Conservation (phyloP, 2,888 invertebrate genomes). For the Anaspis maculata region DNA sequence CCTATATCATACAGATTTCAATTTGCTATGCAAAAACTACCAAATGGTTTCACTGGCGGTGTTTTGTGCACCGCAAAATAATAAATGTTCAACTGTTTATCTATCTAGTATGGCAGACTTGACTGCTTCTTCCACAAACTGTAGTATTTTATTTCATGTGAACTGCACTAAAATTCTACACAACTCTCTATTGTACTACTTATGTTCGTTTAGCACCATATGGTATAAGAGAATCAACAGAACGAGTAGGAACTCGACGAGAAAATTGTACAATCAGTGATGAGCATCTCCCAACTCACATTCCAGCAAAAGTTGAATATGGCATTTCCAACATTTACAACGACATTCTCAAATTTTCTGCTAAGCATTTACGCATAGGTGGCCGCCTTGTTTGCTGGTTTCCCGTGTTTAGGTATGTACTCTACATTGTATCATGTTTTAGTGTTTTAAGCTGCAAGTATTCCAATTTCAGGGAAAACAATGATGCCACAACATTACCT, state of each 20-base stretch:
- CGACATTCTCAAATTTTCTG: constrained; percentile 80
- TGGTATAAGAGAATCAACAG: constrained; percentile 91
- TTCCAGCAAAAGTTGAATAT: constrained; percentile 82
- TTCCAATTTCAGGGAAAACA: constrained; percentile 55
- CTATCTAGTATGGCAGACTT: too few species aligned
- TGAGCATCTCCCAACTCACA: constrained; percentile 59
- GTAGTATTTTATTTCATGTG: too few species aligned
- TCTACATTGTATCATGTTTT: not conserved
- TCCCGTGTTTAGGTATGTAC: constrained; percentile 68
- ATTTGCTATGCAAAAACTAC: too few species aligned
- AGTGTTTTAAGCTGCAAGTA: too few species aligned
- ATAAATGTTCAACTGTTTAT: too few species aligned
- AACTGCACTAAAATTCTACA: too few species aligned
- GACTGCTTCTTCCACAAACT: too few species aligned
- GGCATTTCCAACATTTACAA: constrained; percentile 70
- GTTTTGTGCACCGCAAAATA: too few species aligned
- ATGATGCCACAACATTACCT: constrained; percentile 65
- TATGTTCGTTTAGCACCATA: constrained; percentile 99
- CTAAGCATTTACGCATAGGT: constrained; percentile 61
- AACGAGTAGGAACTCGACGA: constrained; percentile 65
- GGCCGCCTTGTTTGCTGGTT: constrained; percentile 93
- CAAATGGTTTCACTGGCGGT: too few species aligned
- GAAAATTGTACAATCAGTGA: constrained; percentile 55
- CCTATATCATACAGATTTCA: too few species aligned
- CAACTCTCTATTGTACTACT: too few species aligned